Conservation (phyloP, 2,113 vertebrate species). For the Motacilla alba region DNA sequence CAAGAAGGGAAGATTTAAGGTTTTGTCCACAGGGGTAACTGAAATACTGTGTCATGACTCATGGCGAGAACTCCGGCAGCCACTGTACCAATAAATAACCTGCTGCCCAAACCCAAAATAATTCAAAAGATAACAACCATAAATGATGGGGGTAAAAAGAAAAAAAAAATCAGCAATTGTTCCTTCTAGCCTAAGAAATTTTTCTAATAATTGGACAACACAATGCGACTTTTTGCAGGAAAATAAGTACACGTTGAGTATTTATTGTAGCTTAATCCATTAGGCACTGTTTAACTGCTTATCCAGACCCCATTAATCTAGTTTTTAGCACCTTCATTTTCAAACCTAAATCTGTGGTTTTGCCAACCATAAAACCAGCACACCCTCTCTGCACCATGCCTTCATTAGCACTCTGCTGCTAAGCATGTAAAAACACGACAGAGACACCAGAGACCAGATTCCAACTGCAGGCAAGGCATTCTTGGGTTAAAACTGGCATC, state of each 20-base stretch:
- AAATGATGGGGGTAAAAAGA: not conserved
- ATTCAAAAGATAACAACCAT: conserved; percentile 13
- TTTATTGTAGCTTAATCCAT: conserved; percentile 8
- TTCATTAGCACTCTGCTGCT: conserved; percentile 23
- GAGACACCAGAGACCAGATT: not conserved
- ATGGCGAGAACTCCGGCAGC: not conserved
- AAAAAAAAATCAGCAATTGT: not conserved
- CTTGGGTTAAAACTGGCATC: conserved; percentile 59
- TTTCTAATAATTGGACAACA: not conserved
- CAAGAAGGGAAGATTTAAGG: not conserved
- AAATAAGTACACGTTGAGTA: not conserved
- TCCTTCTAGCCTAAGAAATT: conserved; percentile 30
- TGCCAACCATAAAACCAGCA: conserved; percentile 54
- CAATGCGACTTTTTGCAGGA: not conserved
- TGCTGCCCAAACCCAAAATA: not conserved
- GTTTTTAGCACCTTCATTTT: conserved; percentile 31
- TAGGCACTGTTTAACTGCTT: conserved; percentile 22
- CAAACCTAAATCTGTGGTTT: conserved; percentile 29
- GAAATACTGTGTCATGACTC: not conserved
- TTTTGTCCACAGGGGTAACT: conserved; percentile 19
- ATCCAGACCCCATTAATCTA: conserved; percentile 21
- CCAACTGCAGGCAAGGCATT: conserved; percentile 52
- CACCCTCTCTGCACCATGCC: conserved; percentile 23
- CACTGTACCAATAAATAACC: not conserved
- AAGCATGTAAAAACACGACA: conserved; percentile 70